Evolutionary conservation across 1,140 invertebrate species (phyloP).

Genomic region (Drosophila azteca): DNA sequence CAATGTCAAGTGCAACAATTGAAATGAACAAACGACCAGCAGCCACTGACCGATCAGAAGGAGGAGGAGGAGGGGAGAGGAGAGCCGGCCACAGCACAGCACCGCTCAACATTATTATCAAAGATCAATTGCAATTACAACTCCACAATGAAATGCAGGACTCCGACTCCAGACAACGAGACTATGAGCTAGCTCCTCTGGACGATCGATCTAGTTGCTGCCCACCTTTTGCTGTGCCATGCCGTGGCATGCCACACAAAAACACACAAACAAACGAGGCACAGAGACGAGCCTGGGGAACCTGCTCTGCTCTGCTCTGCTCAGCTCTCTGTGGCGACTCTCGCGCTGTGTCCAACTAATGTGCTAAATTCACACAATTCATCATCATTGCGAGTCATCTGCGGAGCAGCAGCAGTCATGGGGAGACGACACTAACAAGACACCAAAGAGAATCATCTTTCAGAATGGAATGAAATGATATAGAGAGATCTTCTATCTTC

Average conservation of each 20-base stretch:
- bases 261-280: too few species aligned
- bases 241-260: slow-evolving; percentile 51
- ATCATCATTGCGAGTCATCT: slow-evolving; percentile 67
- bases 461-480: slow-evolving; percentile 38
- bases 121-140: slow-evolving; percentile 83
- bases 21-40: slow-evolving; percentile 41
- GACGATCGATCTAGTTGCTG: slow-evolving; percentile 62
- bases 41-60: slow-evolving; percentile 24
- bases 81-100: too few species aligned
- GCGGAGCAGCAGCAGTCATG: slow-evolving; percentile 10
- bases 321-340: too few species aligned
- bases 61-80: too few species aligned
- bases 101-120: slow-evolving; percentile 71
- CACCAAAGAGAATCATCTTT: slow-evolving; percentile 64
- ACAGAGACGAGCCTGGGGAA: too few species aligned
- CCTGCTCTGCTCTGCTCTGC: too few species aligned
- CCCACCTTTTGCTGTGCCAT: slow-evolving; percentile 49
- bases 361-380: slow-evolving; percentile 83
- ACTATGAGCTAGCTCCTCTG: slow-evolving; percentile 4
- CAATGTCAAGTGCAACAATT: slow-evolving; percentile 53
- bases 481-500: too few species aligned
- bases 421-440: slow-evolving; percentile 76
- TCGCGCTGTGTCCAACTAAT: slow-evolving; percentile 65
- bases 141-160: slow-evolving; percentile 75
- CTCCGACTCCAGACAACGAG: slow-evolving; percentile 37